phyloP scores from a whole-genome alignment of 2,888 invertebrate species.

The Polymixis lichenea region DNA sequence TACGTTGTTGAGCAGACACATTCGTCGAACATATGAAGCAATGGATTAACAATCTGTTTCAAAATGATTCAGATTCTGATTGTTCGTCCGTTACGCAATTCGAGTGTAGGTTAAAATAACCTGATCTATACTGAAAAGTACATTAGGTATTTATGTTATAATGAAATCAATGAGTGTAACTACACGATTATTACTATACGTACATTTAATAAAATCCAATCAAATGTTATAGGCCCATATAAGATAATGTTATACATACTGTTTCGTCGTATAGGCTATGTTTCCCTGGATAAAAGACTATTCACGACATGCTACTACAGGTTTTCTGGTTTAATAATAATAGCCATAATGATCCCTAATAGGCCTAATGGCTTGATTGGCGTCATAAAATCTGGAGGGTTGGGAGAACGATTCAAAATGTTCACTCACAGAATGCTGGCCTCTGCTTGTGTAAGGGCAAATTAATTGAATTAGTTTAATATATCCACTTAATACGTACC shows the following conservation, averaged over 20 bases:
- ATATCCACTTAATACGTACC: constrained; percentile 46
- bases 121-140: background rate
- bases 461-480: constrained; percentile 80
- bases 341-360: constrained; percentile 83
- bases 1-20: too few relatives aligned
- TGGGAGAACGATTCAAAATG: constrained; percentile 50
- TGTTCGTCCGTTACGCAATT: too few relatives aligned
- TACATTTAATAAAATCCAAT: constrained; percentile 48
- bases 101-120: background rate
- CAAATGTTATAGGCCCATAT: constrained; percentile 42
- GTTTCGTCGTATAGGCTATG: constrained; percentile 50
- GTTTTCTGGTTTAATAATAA: constrained; percentile 77
- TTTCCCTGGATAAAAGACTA: constrained; percentile 75
- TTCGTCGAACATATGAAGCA: too few relatives aligned
- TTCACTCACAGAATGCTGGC: constrained; percentile 38
- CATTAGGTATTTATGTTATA: background rate
- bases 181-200: constrained; percentile 13
- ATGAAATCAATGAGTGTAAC: constrained; percentile 25
- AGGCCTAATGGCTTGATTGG: constrained; percentile 84
- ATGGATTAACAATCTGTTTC: too few relatives aligned
- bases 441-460: constrained; percentile 63
- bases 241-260: constrained; percentile 38
- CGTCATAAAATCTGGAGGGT: constrained; percentile 81
- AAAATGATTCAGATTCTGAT: too few relatives aligned
- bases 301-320: constrained; percentile 74